Evolutionary conservation across 2,113 vertebrate genomes (phyloP), one percentile per base, ranked within the genome.

Genomic region (Oreochromis aureus): DNA sequence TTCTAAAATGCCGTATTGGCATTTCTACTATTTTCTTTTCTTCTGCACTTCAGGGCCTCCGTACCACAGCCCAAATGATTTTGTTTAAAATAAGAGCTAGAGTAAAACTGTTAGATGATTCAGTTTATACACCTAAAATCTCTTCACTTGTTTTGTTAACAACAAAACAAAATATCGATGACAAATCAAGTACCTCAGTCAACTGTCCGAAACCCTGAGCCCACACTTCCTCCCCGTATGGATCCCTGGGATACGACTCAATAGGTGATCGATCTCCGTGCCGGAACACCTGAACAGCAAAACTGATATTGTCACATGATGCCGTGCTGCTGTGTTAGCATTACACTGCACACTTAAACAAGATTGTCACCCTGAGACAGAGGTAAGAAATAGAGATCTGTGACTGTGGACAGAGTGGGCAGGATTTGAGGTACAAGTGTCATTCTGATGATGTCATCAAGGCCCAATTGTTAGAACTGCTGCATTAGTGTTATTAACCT

Each of bases 261-360:
- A 96, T 96, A 5, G 97, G 97, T 6, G 96, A 97, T 88, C 97
- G 95, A 92, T 98, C 97, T 27, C 97, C 97, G 8, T 98, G 97
- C 15, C 97, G 95, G 91, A 97, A 97, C 16, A 98, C 92, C 97
- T 98, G 34, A 90, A 93, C 95, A 92, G 84, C 73, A 90, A 27
- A 91, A 87, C 41, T 87, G 53, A 87, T 86, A 27, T 66, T 80
- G 61, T 93, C 84, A 87, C 71, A 79, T 55, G 78, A 46, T 6
- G 46, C 30, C 6, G 1, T 69, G 56, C 87, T 63, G 79, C 56
- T 78, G 79, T 66, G 44, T 53, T 88, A 73, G 12, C 84, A 48
- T 85, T 58, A 82, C 66, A 48, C 34, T 73, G 69, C 73, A 53
- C 48, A 85, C 79, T 73, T 83, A 24, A 59, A 32, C 10, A 46